Evolutionary conservation across 1,140 invertebrate genomes (phyloP).

Genomic region (Drosophila baimaii): DNA sequence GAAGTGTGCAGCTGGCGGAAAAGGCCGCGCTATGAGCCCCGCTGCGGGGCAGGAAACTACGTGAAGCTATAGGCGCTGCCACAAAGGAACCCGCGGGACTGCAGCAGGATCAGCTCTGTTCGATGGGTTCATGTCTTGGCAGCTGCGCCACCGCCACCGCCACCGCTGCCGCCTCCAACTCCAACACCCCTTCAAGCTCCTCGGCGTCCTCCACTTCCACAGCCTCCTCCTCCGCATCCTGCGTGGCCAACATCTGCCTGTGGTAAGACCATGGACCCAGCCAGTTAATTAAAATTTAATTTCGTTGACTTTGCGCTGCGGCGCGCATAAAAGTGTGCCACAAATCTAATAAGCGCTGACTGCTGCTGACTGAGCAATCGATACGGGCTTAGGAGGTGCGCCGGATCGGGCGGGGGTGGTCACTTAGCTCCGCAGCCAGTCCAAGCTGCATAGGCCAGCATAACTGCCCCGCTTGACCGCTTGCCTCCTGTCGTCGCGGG

Average conservation of each 20-base stretch:
- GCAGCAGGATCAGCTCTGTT: slow-evolving; percentile 28
- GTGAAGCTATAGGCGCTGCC: slow-evolving; percentile 18
- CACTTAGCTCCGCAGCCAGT: not conserved
- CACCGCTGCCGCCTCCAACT: slow-evolving; percentile 26
- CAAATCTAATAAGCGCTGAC: slow-evolving; percentile 64
- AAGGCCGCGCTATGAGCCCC: slow-evolving; percentile 18
- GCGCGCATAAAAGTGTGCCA: slow-evolving; percentile 51
- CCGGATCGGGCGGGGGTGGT: slow-evolving; percentile 4
- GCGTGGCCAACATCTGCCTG: slow-evolving; percentile 55
- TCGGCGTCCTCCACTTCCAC: slow-evolving; percentile 41
- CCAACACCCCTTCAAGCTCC: slow-evolving; percentile 20
- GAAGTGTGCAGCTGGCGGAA: slow-evolving; percentile 21
- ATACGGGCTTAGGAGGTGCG: slow-evolving; percentile 46
- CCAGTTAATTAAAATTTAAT: slow-evolving; percentile 66
- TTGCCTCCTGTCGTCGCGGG: slow-evolving; percentile 33
- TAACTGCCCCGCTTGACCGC: slow-evolving; percentile 20
- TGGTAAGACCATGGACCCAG: slow-evolving; percentile 46
- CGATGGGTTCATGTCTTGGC: slow-evolving; percentile 77
- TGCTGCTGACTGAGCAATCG: slow-evolving; percentile 56
- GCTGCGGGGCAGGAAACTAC: not conserved
- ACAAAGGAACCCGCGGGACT: slow-evolving; percentile 4
- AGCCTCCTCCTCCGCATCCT: slow-evolving; percentile 60
- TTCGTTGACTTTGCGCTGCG: slow-evolving; percentile 55
- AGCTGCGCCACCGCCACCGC: slow-evolving; percentile 58
- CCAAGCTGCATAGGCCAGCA: slow-evolving; percentile 63